These are phyloP conservation scores for Tigriopus japonicus DNA, from an alignment of 1,140 invertebrate genomes.

Conservation along the genomic window DNA sequence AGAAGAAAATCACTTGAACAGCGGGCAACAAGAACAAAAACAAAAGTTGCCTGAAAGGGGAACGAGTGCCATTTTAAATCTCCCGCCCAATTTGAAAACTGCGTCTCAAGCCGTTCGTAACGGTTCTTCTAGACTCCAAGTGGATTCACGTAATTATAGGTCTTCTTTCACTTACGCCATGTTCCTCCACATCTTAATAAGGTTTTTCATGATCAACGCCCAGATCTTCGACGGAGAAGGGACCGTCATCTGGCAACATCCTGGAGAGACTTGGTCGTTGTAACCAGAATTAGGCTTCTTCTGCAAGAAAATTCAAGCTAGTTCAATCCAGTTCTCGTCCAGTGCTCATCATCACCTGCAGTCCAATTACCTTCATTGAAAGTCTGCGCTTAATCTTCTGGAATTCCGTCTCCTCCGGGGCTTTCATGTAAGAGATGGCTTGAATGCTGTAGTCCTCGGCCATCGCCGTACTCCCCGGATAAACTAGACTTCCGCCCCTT, in stretches of 20 bases:
- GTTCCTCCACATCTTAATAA: slow-evolving; percentile 80
- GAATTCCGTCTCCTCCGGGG: too few relatives aligned
- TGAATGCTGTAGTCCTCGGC: background rate
- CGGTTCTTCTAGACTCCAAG: too few relatives aligned
- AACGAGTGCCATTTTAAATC: slow-evolving; percentile 20
- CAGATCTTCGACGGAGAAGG: slow-evolving; percentile 38
- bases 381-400: too few relatives aligned
- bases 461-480: background rate
- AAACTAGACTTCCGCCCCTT: background rate
- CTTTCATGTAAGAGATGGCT: background rate
- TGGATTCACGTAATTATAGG: too few relatives aligned
- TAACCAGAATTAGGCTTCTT: background rate
- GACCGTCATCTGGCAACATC: background rate
- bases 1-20: slow-evolving; percentile 86
- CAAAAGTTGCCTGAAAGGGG: slow-evolving; percentile 46
- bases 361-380: too few relatives aligned
- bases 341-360: too few relatives aligned
- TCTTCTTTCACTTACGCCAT: too few relatives aligned
- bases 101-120: too few relatives aligned
- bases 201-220: slow-evolving; percentile 76
- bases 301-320: background rate
- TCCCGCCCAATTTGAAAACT: background rate
- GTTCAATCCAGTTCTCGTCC: too few relatives aligned
- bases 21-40: slow-evolving; percentile 82
- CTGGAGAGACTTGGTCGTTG: too few relatives aligned